These are phyloP conservation scores for Xenentodon cancila DNA, from an alignment of 2,797 vertebrate genomes.

Conservation along the genomic window DNA sequence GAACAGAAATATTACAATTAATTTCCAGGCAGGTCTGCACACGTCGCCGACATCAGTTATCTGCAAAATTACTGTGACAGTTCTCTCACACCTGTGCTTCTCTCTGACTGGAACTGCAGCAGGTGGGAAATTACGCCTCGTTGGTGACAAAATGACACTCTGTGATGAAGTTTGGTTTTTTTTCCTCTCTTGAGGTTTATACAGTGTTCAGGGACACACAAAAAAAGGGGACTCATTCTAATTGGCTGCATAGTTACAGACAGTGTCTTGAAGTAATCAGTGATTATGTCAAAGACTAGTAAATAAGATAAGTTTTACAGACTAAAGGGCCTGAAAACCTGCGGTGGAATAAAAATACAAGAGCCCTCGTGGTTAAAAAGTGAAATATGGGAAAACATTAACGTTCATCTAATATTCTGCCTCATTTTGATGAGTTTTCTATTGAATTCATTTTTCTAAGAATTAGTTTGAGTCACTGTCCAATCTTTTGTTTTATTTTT, in stretches of 20 bases:
- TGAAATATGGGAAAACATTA: no score
- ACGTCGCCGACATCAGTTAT: constrained; percentile 26
- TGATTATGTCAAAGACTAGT: background rate
- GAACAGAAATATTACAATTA: constrained; percentile 1
- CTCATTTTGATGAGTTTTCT: no score
- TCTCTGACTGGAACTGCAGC: constrained; percentile 28
- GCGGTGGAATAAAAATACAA: no score
- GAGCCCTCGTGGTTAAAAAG: no score
- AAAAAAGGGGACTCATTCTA: constrained; percentile 23
- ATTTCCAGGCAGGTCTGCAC: constrained; percentile 18
- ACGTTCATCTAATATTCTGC: no score
- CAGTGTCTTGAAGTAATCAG: background rate
- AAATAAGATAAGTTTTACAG: background rate
- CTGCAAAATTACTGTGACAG: constrained; percentile 28
- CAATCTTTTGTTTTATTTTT: no score
- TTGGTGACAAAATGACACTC: constrained; percentile 34
- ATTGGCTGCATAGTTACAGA: constrained; percentile 4
- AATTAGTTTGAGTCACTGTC: no score
- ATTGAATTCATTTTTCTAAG: no score
- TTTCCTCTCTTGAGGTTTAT: constrained; percentile 11
- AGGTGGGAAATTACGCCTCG: constrained; percentile 34
- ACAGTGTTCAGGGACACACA: constrained; percentile 18
- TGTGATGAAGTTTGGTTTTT: constrained; percentile 6
- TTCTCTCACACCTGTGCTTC: constrained; percentile 41
- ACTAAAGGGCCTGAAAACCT: background rate